Base-by-base conservation (phyloP, 2,113 vertebrate genomes). In the Australoheros scitulus region DNA sequence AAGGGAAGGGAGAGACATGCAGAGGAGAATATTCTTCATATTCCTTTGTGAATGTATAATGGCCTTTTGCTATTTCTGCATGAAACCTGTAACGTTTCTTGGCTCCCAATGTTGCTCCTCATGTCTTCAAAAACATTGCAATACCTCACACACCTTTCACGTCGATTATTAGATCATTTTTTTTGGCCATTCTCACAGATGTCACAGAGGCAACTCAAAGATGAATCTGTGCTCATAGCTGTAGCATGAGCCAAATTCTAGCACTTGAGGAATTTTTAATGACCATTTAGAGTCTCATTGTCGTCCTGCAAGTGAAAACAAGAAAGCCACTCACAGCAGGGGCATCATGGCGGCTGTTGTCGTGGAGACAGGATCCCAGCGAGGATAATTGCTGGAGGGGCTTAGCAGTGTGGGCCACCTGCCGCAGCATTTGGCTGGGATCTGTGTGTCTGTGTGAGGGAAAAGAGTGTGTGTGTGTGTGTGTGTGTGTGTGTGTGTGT, bases 321-420 rank as follows among this genome's bases (percentile, higher is more conserved):
- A 90, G 85, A 85, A 91, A 89, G 89, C 84, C 82, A 61, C 79
- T 93, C 86, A 83, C 85, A 11, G 64, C 80, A 26, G 91, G 74
- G 78, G 81, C 87, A 83, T 87, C 90, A 84, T 87, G 91, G 92
- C 83, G 88, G 89, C 91, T 93, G 93, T 94, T 93, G 94, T 94
- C 81, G 83, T 93, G 89, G 93, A 90, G 88, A 94, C 90, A 76
- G 93, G 91, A 95, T 94, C 92, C 93, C 93, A 86, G 91, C 56
- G 84, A 90, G 94, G 93, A 96, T 96, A 95, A 96, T 94, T 95
- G 94, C 94, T 93, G 91, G 92, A 95, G 91, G 94, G 93, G 94
- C 92, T 96, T 96, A 95, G 94, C 86, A 76, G 89, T 82, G 91
- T 76, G 76, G 94, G 95, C 94, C 95, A 96, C 94, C 95, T 96